Percentiles rank a stretch among this genome's conserved stretches.
Conservation (phyloP, 2,888 invertebrate species). For the Schizotus pectinicornis region DNA sequence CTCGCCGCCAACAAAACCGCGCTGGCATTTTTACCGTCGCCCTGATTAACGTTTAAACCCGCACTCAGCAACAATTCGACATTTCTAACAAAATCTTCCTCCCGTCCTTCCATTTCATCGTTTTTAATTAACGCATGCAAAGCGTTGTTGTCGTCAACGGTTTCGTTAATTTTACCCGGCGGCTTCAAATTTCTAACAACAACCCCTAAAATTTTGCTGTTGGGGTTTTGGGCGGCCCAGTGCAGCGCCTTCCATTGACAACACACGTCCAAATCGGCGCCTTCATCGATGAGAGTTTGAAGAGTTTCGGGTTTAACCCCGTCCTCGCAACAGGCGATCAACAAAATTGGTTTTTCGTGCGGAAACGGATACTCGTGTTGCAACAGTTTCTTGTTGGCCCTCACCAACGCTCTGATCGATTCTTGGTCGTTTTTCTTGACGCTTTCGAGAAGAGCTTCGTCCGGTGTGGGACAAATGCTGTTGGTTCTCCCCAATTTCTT, state of each 20-base stretch:
- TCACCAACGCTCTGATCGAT: constrained; percentile 62
- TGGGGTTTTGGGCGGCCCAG: constrained; percentile 65
- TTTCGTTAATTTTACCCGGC: constrained; percentile 37
- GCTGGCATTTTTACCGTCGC: constrained; percentile 41
- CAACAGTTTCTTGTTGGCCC: constrained; percentile 61
- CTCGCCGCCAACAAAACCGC: constrained; percentile 68
- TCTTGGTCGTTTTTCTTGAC: constrained; percentile 62
- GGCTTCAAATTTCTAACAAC: constrained; percentile 57
- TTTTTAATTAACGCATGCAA: constrained; percentile 48
- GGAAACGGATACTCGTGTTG: constrained; percentile 65
- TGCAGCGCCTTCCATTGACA: constrained; percentile 70
- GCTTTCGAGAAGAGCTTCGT: constrained; percentile 59
- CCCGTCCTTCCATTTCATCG: constrained; percentile 55
- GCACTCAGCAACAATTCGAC: constrained; percentile 41
- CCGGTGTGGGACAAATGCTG: constrained; percentile 50
- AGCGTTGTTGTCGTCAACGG: constrained; percentile 49
- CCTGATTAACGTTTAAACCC: constrained; percentile 45
- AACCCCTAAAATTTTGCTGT: constrained; percentile 56
- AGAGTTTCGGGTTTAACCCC: constrained; percentile 64
- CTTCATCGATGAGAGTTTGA: constrained; percentile 64
- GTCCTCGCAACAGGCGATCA: constrained; percentile 63
- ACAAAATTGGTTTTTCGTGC: constrained; percentile 61
- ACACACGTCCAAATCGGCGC: constrained; percentile 63
- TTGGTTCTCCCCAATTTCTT: constrained; percentile 39
- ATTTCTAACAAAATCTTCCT: constrained; percentile 46